Evolutionary conservation across 2,888 invertebrate genomes (phyloP), one percentile per base, ranked within the genome.

Genomic region (Pegoplata infirma): DNA sequence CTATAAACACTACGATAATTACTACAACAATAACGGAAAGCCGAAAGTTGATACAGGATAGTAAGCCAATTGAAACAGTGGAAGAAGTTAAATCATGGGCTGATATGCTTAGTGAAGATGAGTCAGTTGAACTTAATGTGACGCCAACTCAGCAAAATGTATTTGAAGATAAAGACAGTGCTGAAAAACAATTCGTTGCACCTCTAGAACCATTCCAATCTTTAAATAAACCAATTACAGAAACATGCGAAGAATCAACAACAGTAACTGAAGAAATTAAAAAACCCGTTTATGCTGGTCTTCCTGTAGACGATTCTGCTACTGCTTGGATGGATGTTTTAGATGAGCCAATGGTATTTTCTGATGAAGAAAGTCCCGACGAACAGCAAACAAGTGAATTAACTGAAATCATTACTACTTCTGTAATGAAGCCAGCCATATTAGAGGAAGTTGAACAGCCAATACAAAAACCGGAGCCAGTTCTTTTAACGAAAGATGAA

Each of bases 71-170:
- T n/a, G 36, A 47, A 2, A 17, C 7, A 5, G 12, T 47, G 14
- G 49, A 63, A 28, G 68, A 63, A 76, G 21, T 25, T 12, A 80
- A 72, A 32, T 76, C 76, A 2, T 76, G 76, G 79, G 72, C 67
- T 5, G 79, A 80, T 16, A 55, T 75, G 56, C 51, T 80, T 1
- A 56, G 68, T 17, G 75, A 76, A 49, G 72, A 76, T 16, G 76
- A 76, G 10, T 1, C n/a, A 44, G 63, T 58, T n/a, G 46, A 10
- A 3, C 14, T 10, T 5, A 28, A 10, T 16, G 17, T 14, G 23
- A 23, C 14, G 1, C 8, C 7, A 10, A 28, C 61, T 1, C 14
- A 36, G 10, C 46, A 53, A 28, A 36, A 1, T 8, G 32, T 36
- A 28, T 19, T 21, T 3, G 53, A 71, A 36, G 25, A 40, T 10